These are phyloP conservation scores for Probaryconus sp. DNA, from an alignment of 1,140 invertebrate species.

Conservation along the genomic window DNA sequence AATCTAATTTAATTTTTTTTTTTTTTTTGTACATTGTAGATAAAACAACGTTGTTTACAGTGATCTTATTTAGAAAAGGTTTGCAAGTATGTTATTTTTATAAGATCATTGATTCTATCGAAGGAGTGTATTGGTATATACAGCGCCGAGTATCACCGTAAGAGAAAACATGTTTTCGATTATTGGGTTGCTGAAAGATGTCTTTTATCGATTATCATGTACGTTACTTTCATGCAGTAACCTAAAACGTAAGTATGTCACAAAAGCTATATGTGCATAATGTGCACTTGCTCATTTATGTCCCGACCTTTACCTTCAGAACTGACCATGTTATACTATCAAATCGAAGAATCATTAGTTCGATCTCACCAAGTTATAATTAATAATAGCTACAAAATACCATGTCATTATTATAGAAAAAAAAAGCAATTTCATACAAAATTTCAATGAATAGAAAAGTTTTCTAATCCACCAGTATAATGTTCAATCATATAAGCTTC, in stretches of 20 bases:
- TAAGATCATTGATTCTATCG: no score
- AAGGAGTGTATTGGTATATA: no score
- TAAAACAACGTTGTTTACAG: no score
- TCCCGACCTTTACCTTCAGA: conserved; percentile 53
- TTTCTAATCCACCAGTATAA: no score
- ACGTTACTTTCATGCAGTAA: conserved; percentile 46
- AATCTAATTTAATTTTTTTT: no score
- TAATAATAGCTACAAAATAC: conserved; percentile 26
- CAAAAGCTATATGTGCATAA: conserved; percentile 40
- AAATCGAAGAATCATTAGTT: conserved; percentile 56
- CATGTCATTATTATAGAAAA: conserved; percentile 34
- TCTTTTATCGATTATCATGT: conserved; percentile 44
- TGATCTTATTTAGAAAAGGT: no score
- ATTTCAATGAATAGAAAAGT: no score
- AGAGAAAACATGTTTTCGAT: conserved; percentile 46
- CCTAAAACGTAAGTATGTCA: conserved; percentile 48
- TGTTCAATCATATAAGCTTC: no score
- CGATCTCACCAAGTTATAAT: conserved; percentile 38
- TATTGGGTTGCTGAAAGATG: conserved; percentile 40
- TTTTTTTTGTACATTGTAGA: no score
- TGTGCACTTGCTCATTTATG: conserved; percentile 54
- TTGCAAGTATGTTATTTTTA: no score
- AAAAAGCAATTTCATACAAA: no score
- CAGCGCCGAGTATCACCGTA: conserved; percentile 5
- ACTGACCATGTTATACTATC: conserved; percentile 49